These are phyloP conservation scores for Leucopsar rothschildi DNA, from an alignment of 2,113 vertebrate genomes.

Conservation along the genomic window DNA sequence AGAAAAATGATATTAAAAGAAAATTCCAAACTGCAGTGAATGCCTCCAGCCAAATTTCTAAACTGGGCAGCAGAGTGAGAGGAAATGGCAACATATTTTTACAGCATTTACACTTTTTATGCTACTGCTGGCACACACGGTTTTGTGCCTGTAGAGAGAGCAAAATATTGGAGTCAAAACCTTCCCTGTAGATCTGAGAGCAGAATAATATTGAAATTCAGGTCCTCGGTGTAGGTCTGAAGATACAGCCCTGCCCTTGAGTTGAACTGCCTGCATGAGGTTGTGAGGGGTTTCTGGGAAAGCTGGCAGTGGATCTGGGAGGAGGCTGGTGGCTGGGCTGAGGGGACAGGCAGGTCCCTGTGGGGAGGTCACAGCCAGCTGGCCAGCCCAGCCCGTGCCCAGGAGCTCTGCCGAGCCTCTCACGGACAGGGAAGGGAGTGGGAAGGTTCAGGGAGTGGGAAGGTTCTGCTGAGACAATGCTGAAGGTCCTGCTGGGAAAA, in stretches of 20 bases:
- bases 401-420: neutral
- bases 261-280: neutral
- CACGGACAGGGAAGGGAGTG: rapidly evolving
- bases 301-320: neutral
- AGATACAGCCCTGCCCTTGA: neutral
- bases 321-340: rapidly evolving
- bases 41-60: constrained; percentile 58
- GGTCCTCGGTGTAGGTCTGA: neutral
- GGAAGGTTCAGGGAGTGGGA: neutral
- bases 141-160: constrained; percentile 42
- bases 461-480: neutral
- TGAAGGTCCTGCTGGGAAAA: neutral
- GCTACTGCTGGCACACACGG: constrained; percentile 55
- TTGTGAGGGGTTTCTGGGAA: neutral
- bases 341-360: neutral
- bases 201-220: constrained; percentile 8
- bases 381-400: neutral
- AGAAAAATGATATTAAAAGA: constrained; percentile 61
- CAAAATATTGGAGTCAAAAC: constrained; percentile 35
- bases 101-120: constrained; percentile 67
- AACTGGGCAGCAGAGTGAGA: constrained; percentile 48
- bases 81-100: constrained; percentile 68
- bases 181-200: constrained; percentile 33
- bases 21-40: constrained; percentile 56
- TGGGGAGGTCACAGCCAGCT: neutral